Evolutionary conservation across 2,797 vertebrate genomes (phyloP).

Genomic region (Danio albolineatus): DNA sequence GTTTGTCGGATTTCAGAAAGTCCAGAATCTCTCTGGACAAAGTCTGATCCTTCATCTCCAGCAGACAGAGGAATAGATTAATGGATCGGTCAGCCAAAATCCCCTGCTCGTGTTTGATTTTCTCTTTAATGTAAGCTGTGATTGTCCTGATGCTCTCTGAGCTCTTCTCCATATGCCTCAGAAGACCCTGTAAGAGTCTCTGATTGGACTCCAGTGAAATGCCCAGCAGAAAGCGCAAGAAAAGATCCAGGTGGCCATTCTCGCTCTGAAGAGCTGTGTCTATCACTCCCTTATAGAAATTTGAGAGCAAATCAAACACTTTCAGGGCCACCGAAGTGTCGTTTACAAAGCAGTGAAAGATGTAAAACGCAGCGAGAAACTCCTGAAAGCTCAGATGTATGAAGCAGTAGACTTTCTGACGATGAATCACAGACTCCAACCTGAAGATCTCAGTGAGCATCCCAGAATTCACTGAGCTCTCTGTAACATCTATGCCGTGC

Average conservation of each 20-base stretch:
- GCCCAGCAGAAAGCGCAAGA: conserved; percentile 8
- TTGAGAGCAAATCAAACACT: background rate
- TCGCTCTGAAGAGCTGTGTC: background rate
- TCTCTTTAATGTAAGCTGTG: background rate
- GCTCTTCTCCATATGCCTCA: background rate
- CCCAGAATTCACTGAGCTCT: background rate
- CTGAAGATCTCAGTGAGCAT: conserved; percentile 22
- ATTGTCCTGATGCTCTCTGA: background rate
- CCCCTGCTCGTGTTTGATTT: background rate
- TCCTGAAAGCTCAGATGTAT: conserved; percentile 32
- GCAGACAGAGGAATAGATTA: background rate
- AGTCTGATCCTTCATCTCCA: background rate
- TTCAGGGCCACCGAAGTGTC: background rate
- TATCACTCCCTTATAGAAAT: background rate
- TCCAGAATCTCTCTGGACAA: background rate
- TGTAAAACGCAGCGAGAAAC: background rate
- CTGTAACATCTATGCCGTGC: background rate
- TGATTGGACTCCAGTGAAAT: conserved; percentile 25
- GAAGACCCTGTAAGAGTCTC: background rate
- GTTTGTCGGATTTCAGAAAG: background rate
- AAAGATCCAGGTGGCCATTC: conserved; percentile 14
- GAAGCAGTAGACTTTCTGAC: conserved; percentile 10
- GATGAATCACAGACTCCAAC: background rate
- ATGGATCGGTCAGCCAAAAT: background rate
- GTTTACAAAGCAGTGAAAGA: background rate